Conservation (phyloP, 2,113 vertebrate species). For the Diglossa brunneiventris region DNA sequence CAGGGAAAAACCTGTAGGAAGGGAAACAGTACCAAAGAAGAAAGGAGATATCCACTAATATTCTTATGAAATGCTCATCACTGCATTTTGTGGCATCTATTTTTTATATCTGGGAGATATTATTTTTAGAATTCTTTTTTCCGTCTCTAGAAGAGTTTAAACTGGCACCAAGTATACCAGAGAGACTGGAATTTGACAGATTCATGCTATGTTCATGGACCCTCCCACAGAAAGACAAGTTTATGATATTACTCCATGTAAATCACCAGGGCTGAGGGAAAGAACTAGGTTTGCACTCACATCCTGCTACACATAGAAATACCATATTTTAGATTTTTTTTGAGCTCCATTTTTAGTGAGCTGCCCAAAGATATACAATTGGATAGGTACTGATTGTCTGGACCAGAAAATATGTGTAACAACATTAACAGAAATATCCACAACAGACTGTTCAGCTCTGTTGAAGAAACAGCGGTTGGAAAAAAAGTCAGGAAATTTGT, state of each 20-base stretch:
- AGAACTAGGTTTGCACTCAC: not conserved
- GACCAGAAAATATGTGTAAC: not conserved
- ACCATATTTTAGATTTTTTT: not conserved
- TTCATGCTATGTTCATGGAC: not conserved
- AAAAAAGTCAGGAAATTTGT: not conserved
- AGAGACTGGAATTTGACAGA: constrained; percentile 16
- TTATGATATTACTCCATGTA: constrained; percentile 15
- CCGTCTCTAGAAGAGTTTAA: not conserved
- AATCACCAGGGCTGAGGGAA: not conserved
- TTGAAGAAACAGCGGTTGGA: not conserved
- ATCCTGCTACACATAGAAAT: not conserved
- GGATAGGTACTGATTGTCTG: not conserved
- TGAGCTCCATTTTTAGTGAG: not conserved
- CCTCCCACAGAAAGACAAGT: constrained; percentile 1
- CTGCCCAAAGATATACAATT: not conserved
- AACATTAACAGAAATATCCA: not conserved
- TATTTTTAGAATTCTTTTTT: not conserved
- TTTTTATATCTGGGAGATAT: not conserved
- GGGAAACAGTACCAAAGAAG: not conserved
- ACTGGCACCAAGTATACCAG: not conserved
- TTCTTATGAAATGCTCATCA: not conserved
- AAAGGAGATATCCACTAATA: not conserved
- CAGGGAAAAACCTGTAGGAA: not conserved
- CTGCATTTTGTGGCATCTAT: not conserved
- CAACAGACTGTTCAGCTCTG: not conserved